Evolutionary conservation across 2,888 invertebrate species (phyloP), one percentile per base, ranked within the genome.

Genomic region (Sesamia inferens): DNA sequence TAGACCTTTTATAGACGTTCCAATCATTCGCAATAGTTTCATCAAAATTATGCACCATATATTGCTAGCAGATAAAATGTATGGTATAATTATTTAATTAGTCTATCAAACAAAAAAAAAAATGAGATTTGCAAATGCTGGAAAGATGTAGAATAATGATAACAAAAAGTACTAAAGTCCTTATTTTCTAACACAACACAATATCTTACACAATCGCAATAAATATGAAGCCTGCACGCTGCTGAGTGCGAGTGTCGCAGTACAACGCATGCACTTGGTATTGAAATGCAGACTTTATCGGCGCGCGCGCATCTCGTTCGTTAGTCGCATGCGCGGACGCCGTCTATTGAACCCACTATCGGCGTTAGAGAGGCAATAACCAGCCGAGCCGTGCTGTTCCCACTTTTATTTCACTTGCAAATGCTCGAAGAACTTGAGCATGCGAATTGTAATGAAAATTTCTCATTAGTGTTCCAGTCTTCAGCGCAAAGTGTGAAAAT

Each of bases 271-370:
- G 76, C 84, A 66, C 86, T 31, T 31, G 31, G 31, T 85, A 84
- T 86, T 85, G 85, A 94, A 95, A 94, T 93, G 92, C 93, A 88
- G 90, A 85, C 88, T 91, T 93, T 95, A 95, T 96, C 95, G 89
- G 88, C 84, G 88, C 88, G 87, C 84, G 92, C 89, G 91, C 92
- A 95, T 95, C 95, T 93, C 89, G 93, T 94, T 95, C 94, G 94
- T 95, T 95, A 95, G 94, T 84, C 88, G 91, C 91, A 87, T 90
- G 91, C 90, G 91, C 92, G 66, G 70, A 81, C 83, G 77, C 87
- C 86, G 94, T 89, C 91, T 95, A 93, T 95, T 95, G 95, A 95
- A 94, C 95, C 88, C 92, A 85, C 92, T 91, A 93, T 93, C 91
- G 91, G 94, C 92, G 93, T 95, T 95, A 95, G 95, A 95, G 91